These are phyloP conservation scores for Mimas tiliae DNA, from an alignment of 2,888 invertebrate genomes.

Conservation along the genomic window DNA sequence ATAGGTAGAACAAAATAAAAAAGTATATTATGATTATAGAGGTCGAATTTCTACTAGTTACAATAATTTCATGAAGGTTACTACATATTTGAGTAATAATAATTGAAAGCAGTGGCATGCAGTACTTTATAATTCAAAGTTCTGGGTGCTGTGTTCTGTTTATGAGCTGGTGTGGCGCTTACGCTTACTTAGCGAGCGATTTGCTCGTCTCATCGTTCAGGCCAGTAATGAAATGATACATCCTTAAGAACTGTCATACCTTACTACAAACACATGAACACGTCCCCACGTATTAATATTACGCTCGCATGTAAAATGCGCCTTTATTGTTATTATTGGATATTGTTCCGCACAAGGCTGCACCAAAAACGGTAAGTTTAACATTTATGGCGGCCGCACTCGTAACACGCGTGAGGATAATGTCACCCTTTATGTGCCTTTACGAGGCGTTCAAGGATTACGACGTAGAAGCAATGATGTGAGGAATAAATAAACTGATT, in stretches of 20 bases:
- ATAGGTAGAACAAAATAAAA: too few species aligned
- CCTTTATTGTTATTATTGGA: conserved; percentile 80
- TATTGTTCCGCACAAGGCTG: conserved; percentile 76
- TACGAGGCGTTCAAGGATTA: conserved; percentile 15
- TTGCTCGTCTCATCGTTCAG: too few species aligned
- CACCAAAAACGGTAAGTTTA: conserved; percentile 67
- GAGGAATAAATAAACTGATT: background rate
- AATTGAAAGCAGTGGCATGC: too few species aligned
- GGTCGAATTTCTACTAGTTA: too few species aligned
- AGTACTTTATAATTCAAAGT: too few species aligned
- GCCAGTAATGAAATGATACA: too few species aligned
- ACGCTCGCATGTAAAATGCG: conserved; percentile 45
- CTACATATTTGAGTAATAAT: too few species aligned
- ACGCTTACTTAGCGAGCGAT: too few species aligned
- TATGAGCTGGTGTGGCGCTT: too few species aligned
- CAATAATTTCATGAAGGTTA: too few species aligned
- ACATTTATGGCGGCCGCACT: conserved; percentile 57
- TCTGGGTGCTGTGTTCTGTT: too few species aligned
- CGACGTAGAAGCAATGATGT: conserved; percentile 1
- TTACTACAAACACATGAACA: background rate
- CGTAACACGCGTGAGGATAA: conserved; percentile 51
- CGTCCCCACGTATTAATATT: conserved; percentile 9
- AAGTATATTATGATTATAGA: too few species aligned
- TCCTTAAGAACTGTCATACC: background rate
- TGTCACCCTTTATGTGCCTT: conserved; percentile 26